Evolutionary conservation across 1,140 invertebrate species (phyloP), one percentile per base, ranked within the genome.

Genomic region (Drosophila virilis): DNA sequence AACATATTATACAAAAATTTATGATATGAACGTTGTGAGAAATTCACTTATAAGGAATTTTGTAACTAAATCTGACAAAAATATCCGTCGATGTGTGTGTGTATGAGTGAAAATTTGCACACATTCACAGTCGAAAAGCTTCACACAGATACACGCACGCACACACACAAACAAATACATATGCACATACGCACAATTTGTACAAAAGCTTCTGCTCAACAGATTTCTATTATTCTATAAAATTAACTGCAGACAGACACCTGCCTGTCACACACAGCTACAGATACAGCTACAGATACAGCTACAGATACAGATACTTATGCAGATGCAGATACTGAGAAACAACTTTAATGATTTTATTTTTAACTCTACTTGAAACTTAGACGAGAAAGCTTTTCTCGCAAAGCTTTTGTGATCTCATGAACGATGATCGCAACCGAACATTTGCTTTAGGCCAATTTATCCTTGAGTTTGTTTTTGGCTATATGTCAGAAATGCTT

Each of bases 21-120:
- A 80, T 84, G 68, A 84, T 69, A 64, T 77, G 73, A 55, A 74
- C 38, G 58, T 62, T 76, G 69, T 40, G 51, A 64, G 55, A 84
- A 77, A 91, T 85, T 82, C 70, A 67, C 90, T 92, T 92, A 91
- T 91, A 91, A 91, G 90, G 90, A 86, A 90, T 91, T 91, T 90
- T 91, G 90, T 91, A 91, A 91, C 83, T 76, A 79, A 91, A 91
- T 91, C 75, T 88, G 78, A 80, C 72, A 78, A 72, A 57, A 76
- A 55, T 77, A 66, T 69, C 58, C 57, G 17, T 28, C 10, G 13
- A 2, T 68, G 59, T 78, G 61, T 69, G 64, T 72, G 43, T 71
- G 57, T 67, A 35, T 75, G 57, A 46, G 64, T 76, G 52, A 68
- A 62, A 85, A 67, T 84, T 90, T 74, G 80, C 85, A 71, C 74